Base-by-base conservation (phyloP, 2,797 vertebrate species). In the Galaxias olidus region DNA sequence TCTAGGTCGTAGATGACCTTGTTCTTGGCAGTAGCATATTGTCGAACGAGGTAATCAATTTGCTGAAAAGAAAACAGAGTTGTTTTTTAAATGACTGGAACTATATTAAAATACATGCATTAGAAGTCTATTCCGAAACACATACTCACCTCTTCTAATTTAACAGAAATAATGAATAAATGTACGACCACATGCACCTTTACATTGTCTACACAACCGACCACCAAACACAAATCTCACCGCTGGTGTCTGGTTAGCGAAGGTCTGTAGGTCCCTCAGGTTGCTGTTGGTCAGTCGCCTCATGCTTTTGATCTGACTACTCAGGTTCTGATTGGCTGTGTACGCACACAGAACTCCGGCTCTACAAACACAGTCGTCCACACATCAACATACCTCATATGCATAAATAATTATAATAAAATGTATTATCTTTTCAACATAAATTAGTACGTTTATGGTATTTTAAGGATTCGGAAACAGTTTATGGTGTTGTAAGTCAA, bases 301-400 rank as follows among this genome's bases (percentile, higher is more conserved):
- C 61, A 94, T 88, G 85, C 88, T 92, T 86, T 90, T 90, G 69
- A 95, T 76, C 83, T 94, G 92, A 30, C 89, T 93, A 75, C 93
- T 95, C 75, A 97, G 87, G 81, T 97, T 94, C 79, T 97, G 93
- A 86, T 96, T 98, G 71, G 96, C 94, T 55, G 90, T 88, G 10
- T 97, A 98, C 0, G 95, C 93, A 74, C 88, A 97, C 75, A 96
- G 76, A 1, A 97, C 92, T 12, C 97, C 97, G 5, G 95, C 75
- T 65, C 97, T 98, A 87, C 10, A 70, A 71, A 74, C 14, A 65
- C 20, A 70, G 0, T 9, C 44, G 13, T 65, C 50, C 63, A 58
- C 7, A 49, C 49, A 59, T 9, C 47, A 53, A 71, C 20, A 73
- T 42, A 74, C 42, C 40, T 42, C 20, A 57, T 40, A 19, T 48